Conservation (phyloP, 1,140 invertebrate species). For the Pseudomyrmex concolor region DNA sequence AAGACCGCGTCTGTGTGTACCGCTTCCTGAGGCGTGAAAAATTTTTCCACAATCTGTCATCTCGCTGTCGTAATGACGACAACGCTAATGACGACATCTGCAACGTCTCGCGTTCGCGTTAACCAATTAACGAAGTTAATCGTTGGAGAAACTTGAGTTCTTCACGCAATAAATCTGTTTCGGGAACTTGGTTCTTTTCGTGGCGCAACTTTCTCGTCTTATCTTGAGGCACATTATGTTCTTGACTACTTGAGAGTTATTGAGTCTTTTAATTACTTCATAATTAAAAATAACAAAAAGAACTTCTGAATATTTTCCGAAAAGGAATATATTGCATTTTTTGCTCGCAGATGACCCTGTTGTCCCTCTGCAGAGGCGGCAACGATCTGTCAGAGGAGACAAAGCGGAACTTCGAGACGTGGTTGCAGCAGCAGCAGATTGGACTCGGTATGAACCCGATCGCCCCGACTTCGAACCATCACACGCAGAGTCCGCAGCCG, state of each 20-base stretch:
- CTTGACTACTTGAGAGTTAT: background rate
- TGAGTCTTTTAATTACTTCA: background rate
- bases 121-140: background rate
- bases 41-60: constrained; percentile 79
- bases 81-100: constrained; percentile 8
- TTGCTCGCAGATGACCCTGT: constrained; percentile 88
- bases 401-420: constrained; percentile 90
- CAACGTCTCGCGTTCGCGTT: constrained; percentile 22
- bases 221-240: background rate
- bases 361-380: constrained; percentile 90
- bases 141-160: background rate
- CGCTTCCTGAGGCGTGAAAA: constrained; percentile 66
- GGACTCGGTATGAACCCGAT: constrained; percentile 85
- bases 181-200: background rate
- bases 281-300: background rate
- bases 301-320: background rate
- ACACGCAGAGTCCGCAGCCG: constrained; percentile 81
- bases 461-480: constrained; percentile 83
- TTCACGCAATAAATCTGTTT: constrained; percentile 4
- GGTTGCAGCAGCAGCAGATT: constrained; percentile 86
- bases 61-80: constrained; percentile 58
- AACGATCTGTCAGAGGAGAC: constrained; percentile 91
- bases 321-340: background rate
- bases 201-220: background rate
- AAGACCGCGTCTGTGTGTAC: constrained; percentile 72